These are phyloP conservation scores for Perca schrenkii DNA, from an alignment of 2,113 vertebrate species.

Conservation along the genomic window DNA sequence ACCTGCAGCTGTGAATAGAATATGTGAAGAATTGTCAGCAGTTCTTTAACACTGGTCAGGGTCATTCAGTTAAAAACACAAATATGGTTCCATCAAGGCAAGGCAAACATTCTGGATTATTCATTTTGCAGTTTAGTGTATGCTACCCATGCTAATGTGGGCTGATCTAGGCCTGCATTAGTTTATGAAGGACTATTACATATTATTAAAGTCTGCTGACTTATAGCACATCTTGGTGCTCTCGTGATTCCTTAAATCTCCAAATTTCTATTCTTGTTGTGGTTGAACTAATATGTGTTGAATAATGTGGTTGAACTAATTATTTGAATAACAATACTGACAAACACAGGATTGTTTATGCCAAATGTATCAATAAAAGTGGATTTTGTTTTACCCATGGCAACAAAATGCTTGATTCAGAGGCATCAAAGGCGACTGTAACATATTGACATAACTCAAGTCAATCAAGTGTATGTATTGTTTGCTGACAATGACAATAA, in stretches of 20 bases:
- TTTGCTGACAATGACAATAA: slow-evolving; percentile 11
- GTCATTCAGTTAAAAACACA: slow-evolving; percentile 7
- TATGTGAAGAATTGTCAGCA: background rate
- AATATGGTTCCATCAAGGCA: slow-evolving; percentile 5
- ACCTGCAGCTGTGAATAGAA: background rate
- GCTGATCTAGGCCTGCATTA: background rate
- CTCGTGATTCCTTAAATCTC: background rate
- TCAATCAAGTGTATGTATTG: background rate
- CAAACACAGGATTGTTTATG: background rate
- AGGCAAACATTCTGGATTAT: slow-evolving; percentile 14
- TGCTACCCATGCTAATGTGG: slow-evolving; percentile 31
- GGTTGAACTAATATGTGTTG: background rate
- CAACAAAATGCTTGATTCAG: background rate
- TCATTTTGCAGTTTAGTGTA: slow-evolving; percentile 8
- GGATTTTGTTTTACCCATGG: slow-evolving; percentile 1
- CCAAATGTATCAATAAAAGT: background rate
- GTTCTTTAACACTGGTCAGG: background rate
- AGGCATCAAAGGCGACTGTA: background rate
- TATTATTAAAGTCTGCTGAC: background rate
- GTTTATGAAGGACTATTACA: background rate
- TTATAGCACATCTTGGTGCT: background rate
- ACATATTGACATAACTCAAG: background rate
- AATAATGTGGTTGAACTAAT: background rate
- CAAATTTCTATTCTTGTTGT: background rate
- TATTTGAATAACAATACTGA: background rate